Conservation (phyloP, 2,797 vertebrate species). For the Acipenser ruthenus region DNA sequence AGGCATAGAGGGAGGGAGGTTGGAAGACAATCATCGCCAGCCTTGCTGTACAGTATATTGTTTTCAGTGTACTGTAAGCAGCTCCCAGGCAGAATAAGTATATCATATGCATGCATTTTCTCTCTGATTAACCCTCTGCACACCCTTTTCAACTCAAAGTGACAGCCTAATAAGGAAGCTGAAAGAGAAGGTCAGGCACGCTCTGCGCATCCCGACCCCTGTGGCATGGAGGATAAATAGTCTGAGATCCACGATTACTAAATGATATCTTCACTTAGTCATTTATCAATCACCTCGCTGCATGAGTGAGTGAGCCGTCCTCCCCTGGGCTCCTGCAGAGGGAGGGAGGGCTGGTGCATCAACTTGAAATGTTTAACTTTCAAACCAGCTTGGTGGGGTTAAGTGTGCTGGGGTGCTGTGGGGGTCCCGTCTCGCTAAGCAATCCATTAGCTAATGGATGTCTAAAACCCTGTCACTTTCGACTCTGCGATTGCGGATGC, state of each 20-base stretch:
- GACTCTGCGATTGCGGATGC: constrained; percentile 37
- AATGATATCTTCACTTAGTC: constrained; percentile 58
- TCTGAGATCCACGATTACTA: constrained; percentile 46
- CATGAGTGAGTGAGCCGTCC: constrained; percentile 47
- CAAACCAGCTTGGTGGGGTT: constrained; percentile 47
- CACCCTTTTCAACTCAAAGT: constrained; percentile 3
- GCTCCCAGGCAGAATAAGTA: neutral
- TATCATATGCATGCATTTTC: constrained; percentile 12
- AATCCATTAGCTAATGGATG: constrained; percentile 94
- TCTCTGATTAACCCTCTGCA: constrained; percentile 22
- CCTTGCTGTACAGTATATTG: neutral
- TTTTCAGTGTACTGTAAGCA: neutral
- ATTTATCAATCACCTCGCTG: constrained; percentile 53
- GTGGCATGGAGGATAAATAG: constrained; percentile 42
- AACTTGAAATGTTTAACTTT: constrained; percentile 52
- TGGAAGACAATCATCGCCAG: neutral
- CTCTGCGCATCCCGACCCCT: constrained; percentile 24
- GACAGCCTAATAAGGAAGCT: constrained; percentile 8
- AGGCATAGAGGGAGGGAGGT: neutral
- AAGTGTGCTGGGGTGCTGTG: constrained; percentile 54
- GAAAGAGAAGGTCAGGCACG: constrained; percentile 29
- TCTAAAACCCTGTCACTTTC: constrained; percentile 61
- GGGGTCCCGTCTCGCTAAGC: constrained; percentile 56
- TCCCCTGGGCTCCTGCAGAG: constrained; percentile 45
- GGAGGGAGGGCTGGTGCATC: constrained; percentile 29